phyloP scores from a whole-genome alignment of 2,888 invertebrate genomes.

The Andrena bucephala region DNA sequence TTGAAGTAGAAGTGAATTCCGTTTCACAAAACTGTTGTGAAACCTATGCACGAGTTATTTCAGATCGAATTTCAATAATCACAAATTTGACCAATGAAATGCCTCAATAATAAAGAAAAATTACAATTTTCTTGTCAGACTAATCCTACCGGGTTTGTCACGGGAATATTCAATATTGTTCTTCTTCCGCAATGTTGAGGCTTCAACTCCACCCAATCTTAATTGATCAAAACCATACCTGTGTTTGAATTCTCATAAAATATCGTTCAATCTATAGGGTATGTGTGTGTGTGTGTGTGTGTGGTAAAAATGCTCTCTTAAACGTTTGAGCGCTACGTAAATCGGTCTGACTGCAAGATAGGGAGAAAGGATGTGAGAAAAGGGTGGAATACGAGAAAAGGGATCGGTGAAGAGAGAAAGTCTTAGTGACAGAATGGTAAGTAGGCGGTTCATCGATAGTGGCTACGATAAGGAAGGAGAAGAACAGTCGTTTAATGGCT shows the following conservation, averaged over 20 bases:
- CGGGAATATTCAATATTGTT: constrained; percentile 2
- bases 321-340: constrained; percentile 55
- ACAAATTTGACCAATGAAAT: neutral
- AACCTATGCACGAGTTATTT: too few species aligned
- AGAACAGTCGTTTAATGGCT: constrained; percentile 44
- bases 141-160: neutral
- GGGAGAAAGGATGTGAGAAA: too few species aligned
- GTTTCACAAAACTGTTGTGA: too few species aligned
- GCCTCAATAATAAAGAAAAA: too few species aligned
- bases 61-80: too few species aligned
- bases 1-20: too few species aligned
- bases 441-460: constrained; percentile 43
- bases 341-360: constrained; percentile 23
- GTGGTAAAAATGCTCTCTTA: constrained; percentile 38
- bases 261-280: constrained; percentile 20
- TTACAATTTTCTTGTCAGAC: neutral
- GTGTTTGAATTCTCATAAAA: constrained; percentile 45
- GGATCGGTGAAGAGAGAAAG: neutral
- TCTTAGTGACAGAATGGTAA: constrained; percentile 50
- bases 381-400: constrained; percentile 9
- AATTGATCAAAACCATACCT: neutral
- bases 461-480: constrained; percentile 28
- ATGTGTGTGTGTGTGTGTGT: too few species aligned
- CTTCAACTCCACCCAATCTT: neutral
- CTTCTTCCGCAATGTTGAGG: neutral